phyloP scores from a whole-genome alignment of 1,140 invertebrate genomes.

The Coptotermes formosanus region DNA sequence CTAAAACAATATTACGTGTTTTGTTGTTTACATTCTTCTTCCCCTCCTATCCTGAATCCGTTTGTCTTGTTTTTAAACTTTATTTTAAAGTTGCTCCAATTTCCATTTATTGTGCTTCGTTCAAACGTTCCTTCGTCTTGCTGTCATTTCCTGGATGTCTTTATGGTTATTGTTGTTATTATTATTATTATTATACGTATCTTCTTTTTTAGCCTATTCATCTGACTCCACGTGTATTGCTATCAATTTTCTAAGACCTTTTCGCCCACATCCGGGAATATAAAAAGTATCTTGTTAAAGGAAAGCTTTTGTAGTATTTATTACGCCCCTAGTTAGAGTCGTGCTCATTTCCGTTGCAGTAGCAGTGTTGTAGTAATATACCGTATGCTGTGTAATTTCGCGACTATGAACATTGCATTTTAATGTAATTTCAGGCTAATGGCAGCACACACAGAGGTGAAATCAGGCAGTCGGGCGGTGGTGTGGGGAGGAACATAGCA shows the following conservation, averaged over 20 bases:
- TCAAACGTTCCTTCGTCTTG: not conserved
- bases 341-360: too few relatives aligned
- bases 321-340: too few relatives aligned
- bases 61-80: not conserved
- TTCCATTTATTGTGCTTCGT: not conserved
- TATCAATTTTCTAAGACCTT: not conserved
- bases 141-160: not conserved
- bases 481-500: constrained; percentile 89
- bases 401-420: not conserved
- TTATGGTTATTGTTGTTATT: not conserved
- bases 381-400: too few relatives aligned
- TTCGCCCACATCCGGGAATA: too few relatives aligned
- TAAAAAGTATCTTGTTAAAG: too few relatives aligned
- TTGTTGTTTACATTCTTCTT: not conserved
- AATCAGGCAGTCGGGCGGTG: constrained; percentile 68
- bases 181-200: not conserved
- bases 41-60: not conserved
- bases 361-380: too few relatives aligned
- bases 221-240: not conserved
- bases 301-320: too few relatives aligned
- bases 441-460: constrained; percentile 71
- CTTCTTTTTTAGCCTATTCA: not conserved
- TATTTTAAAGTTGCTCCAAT: not conserved
- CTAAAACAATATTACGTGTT: too few relatives aligned
- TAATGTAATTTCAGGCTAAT: constrained; percentile 57